Evolutionary conservation across 2,113 vertebrate genomes (phyloP).

Genomic region (Xyliphius kryptos): DNA sequence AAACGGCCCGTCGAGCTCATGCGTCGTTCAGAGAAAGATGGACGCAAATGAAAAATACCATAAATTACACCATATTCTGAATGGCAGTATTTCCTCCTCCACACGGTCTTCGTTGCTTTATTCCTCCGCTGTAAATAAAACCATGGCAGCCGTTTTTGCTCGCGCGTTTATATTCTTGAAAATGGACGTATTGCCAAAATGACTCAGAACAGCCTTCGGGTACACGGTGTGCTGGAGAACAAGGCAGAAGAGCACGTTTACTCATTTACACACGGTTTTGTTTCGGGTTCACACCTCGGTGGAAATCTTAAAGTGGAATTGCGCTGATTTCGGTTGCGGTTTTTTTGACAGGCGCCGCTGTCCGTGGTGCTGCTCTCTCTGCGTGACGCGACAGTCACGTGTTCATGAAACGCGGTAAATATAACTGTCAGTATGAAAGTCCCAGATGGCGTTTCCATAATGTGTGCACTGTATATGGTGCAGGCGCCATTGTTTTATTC

Average conservation of each 20-base stretch:
- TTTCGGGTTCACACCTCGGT: slow-evolving; percentile 7
- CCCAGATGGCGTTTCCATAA: too few relatives aligned
- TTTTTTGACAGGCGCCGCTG: too few relatives aligned
- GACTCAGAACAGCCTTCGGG: slow-evolving; percentile 64
- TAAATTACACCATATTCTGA: too few relatives aligned
- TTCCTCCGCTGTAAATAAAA: slow-evolving; percentile 45
- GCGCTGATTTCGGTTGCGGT: slow-evolving; percentile 21
- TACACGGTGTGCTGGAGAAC: slow-evolving; percentile 58
- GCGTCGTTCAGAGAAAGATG: slow-evolving; percentile 38
- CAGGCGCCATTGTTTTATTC: too few relatives aligned
- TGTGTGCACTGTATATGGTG: too few relatives aligned
- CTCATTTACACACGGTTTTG: slow-evolving; percentile 21
- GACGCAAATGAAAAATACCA: slow-evolving; percentile 26
- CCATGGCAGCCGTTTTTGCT: slow-evolving; percentile 45
- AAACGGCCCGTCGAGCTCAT: background rate
- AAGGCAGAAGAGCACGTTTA: slow-evolving; percentile 14
- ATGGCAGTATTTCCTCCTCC: background rate
- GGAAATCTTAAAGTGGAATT: slow-evolving; percentile 25
- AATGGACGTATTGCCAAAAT: slow-evolving; percentile 62
- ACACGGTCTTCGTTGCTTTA: too few relatives aligned
- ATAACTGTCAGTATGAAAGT: too few relatives aligned
- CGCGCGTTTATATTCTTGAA: slow-evolving; percentile 55
- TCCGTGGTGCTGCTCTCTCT: too few relatives aligned
- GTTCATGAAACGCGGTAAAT: too few relatives aligned
- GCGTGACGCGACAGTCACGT: too few relatives aligned